Base-by-base conservation (phyloP, 2,113 vertebrate genomes). In the Ailurus styani region DNA sequence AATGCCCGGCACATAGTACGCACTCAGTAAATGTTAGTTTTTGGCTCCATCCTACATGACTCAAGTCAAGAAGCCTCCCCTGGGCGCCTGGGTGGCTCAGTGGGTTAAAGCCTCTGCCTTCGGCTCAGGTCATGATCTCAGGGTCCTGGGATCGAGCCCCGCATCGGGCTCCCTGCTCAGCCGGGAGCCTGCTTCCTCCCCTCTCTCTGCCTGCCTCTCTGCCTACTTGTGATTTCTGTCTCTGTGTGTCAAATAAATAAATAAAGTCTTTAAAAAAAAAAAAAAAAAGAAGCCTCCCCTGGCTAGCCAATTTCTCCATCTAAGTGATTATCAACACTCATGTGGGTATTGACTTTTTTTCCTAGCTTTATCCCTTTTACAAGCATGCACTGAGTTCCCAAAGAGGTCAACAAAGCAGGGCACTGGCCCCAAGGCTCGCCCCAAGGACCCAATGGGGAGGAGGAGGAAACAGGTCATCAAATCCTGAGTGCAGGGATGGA, bases 401-500 rank as follows among this genome's bases (percentile, higher is more conserved):
- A 12, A 29, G 82, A 91, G 70, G 91, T 52, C n/a, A 95, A 88
- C 55, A 25, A 88, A 72, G 47, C 31, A 68, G 40, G 31, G n/a
- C 14, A 2, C 45, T 75, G n/a, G 60, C 37, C n/a, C 75, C 57
- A 25, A 52, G 78, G 60, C 62, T 64, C 34, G 73, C 68, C 18
- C n/a, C n/a, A n/a, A n/a, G n/a, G 29, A 54, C 29, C 68, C 12
- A 68, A 1, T 6, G 2, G 14, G 25, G 70, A 90, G 34, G 42
- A 73, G 29, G 86, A 47, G 29, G 34, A 90, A 87, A 47, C 8
- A 37, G 66, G 29, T 73, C 27, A 50, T 73, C 52, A 17, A 68
- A 47, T 27, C 17, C 57, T 1, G 29, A 34, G n/a, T 3, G 0
- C 7, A 23, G 40, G 45, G 10, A 54, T 4, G 11, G n/a, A 75